Evolutionary conservation across 2,113 vertebrate species (phyloP).

Genomic region (Marcusenius ussheri): DNA sequence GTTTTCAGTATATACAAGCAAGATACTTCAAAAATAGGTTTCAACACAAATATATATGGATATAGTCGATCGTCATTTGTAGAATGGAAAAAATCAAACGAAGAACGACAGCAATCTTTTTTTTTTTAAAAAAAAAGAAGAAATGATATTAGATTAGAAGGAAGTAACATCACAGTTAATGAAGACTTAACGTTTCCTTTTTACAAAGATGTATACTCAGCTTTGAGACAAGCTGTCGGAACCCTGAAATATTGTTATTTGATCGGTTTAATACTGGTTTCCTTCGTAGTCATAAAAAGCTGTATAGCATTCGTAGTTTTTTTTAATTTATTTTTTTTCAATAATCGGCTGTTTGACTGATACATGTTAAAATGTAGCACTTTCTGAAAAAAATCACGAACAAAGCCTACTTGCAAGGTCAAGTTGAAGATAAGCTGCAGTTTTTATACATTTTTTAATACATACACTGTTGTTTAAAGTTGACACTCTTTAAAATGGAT

Average conservation of each 20-base stretch:
- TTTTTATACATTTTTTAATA: background rate
- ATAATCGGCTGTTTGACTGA: background rate
- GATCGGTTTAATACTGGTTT: background rate
- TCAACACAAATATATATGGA: background rate
- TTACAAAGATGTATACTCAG: background rate
- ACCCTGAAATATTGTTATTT: background rate
- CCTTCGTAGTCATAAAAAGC: background rate
- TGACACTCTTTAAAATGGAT: background rate
- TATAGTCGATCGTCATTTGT: background rate
- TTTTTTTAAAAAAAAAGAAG: background rate
- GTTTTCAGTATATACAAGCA: background rate
- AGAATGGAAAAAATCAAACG: background rate
- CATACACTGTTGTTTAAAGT: background rate
- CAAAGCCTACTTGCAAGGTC: background rate
- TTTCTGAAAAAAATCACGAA: background rate
- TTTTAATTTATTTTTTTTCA: background rate
- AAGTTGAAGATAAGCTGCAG: background rate
- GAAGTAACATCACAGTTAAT: background rate
- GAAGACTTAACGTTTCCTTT: background rate
- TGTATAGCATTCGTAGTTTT: background rate
- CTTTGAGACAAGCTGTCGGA: background rate
- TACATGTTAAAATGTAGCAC: background rate
- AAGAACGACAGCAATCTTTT: background rate
- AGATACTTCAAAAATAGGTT: background rate
- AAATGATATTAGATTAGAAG: background rate